phyloP scores from a whole-genome alignment of 2,797 vertebrate species.

The Amphiprion clarkii region DNA sequence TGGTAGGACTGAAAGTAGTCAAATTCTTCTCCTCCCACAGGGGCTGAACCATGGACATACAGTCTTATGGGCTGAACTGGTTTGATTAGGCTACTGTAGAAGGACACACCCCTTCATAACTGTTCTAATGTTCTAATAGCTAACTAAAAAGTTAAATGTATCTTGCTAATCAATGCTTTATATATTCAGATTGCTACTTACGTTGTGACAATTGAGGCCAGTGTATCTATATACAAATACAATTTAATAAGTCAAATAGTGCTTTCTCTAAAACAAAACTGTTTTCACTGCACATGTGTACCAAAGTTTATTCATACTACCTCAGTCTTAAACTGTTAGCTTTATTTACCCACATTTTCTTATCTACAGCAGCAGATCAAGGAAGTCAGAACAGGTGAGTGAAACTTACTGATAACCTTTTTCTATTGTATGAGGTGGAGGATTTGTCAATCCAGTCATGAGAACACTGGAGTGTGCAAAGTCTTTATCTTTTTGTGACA shows the following conservation, averaged over 20 bases:
- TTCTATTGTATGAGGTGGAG: no score
- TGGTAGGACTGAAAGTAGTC: neutral
- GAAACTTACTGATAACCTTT: no score
- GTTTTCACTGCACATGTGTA: neutral
- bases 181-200: no score
- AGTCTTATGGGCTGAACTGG: neutral
- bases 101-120: neutral
- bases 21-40: conserved; percentile 55
- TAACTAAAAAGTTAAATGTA: neutral
- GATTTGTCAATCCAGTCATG: neutral
- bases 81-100: neutral
- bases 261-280: neutral
- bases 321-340: neutral
- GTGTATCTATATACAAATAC: no score
- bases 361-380: neutral
- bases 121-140: neutral
- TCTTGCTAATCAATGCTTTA: neutral
- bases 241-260: neutral
- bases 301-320: neutral
- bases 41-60: neutral
- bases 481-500: no score
- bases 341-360: neutral
- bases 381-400: neutral
- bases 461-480: neutral
- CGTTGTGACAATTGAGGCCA: no score